phyloP scores from a whole-genome alignment of 37 sponge, comb jelly and placozoan genomes.

The Lycopodina hypogea region DNA sequence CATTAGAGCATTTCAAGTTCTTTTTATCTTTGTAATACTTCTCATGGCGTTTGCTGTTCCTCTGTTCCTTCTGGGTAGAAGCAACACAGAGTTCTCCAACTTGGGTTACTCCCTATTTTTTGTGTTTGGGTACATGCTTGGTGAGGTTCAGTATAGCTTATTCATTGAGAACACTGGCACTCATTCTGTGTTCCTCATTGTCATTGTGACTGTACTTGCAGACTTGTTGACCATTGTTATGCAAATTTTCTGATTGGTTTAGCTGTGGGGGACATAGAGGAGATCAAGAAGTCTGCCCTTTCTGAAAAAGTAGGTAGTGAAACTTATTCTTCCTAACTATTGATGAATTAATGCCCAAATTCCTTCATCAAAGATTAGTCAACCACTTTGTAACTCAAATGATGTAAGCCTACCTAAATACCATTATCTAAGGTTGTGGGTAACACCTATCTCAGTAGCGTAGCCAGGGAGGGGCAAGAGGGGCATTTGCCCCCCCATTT shows the following conservation, averaged over 20 bases:
- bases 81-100: conserved; percentile 20
- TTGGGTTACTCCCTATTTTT: conserved; percentile 50
- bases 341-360: conserved; percentile 34
- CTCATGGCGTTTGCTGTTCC: conserved; percentile 66
- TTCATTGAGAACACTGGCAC: neutral
- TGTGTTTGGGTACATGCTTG: conserved; percentile 53
- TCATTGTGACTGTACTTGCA: neutral
- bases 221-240: conserved; percentile 48
- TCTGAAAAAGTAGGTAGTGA: conserved; percentile 24
- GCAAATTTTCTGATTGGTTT: conserved; percentile 86
- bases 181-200: conserved; percentile 26
- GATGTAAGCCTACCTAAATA: no score
- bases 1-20: conserved; percentile 52
- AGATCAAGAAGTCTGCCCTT: conserved; percentile 63
- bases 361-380: neutral
- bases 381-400: no score
- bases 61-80: conserved; percentile 58
- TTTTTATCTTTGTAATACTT: conserved; percentile 40
- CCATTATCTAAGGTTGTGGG: no score
- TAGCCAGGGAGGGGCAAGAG: no score
- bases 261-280: conserved; percentile 88
- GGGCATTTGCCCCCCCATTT: no score
- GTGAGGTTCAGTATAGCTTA: conserved; percentile 54
- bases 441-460: no score
- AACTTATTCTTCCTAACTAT: conserved; percentile 26